Evolutionary conservation across 2,888 invertebrate genomes (phyloP).

Genomic region (Acronicta alni): DNA sequence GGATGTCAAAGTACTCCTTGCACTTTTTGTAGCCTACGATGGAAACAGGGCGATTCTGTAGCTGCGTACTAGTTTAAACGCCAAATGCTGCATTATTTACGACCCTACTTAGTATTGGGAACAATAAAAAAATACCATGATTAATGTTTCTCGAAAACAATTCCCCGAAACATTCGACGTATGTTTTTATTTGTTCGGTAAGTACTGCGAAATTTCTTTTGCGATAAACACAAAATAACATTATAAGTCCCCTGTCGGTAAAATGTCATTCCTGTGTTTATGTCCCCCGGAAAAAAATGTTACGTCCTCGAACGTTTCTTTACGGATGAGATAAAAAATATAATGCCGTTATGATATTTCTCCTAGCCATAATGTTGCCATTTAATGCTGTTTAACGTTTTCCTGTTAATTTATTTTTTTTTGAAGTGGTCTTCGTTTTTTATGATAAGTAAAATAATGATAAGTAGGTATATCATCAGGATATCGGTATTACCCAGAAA

Average conservation of each 20-base stretch:
- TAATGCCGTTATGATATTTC: conserved; percentile 26
- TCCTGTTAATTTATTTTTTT: conserved; percentile 4
- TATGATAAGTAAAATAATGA: no score
- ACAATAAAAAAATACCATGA: conserved; percentile 16
- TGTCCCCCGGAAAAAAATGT: conserved; percentile 18
- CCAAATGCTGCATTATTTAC: conserved; percentile 57
- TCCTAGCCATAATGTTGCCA: conserved; percentile 13
- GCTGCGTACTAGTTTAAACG: conserved; percentile 38
- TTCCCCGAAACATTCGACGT: conserved; percentile 2
- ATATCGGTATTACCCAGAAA: no score
- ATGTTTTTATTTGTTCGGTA: conserved; percentile 5
- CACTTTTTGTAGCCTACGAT: conserved; percentile 35
- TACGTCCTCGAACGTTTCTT: conserved; percentile 14
- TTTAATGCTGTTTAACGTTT: conserved; percentile 15
- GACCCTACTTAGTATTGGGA: conserved; percentile 21
- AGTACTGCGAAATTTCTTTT: neutral
- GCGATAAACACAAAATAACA: conserved; percentile 8
- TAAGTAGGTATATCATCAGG: no score
- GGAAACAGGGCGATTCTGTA: conserved; percentile 17
- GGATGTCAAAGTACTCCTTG: conserved; percentile 24
- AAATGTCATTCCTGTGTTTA: conserved; percentile 18
- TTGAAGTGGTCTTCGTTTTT: no score
- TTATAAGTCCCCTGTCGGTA: conserved; percentile 13
- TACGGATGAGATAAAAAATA: conserved; percentile 24
- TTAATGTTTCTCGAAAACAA: conserved; percentile 7